These are phyloP conservation scores for Campylorhamphus procurvoides DNA, from an alignment of 2,113 vertebrate genomes.

Conservation along the genomic window DNA sequence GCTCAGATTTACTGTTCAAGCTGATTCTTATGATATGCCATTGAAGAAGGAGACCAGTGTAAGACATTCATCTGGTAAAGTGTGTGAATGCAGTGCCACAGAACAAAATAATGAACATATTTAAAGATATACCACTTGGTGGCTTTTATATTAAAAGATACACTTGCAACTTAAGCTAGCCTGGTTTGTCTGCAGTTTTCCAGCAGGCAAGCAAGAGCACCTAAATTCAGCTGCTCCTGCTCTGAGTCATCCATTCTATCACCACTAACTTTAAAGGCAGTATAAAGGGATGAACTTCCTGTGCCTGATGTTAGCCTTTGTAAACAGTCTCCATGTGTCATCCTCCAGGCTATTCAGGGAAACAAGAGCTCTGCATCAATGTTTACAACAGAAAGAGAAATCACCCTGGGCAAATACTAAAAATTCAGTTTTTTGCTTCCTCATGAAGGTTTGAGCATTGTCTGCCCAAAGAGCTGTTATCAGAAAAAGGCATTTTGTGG, in stretches of 20 bases:
- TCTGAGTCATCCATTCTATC: background rate
- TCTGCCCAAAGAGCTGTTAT: background rate
- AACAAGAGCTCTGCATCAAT: background rate
- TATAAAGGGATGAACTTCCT: background rate
- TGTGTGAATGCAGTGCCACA: background rate
- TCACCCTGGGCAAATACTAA: background rate
- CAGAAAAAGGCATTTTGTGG: background rate
- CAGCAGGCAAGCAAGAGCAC: background rate
- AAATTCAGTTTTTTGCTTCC: background rate
- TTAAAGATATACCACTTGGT: background rate
- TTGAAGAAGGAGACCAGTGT: background rate
- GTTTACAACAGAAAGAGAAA: background rate
- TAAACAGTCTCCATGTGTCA: background rate
- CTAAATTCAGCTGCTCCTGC: background rate
- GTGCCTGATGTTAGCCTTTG: background rate
- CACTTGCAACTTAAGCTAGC: background rate
- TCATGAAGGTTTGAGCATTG: background rate
- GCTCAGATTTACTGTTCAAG: background rate
- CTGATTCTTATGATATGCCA: background rate
- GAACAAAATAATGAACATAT: slow-evolving; percentile 12
- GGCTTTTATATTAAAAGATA: background rate
- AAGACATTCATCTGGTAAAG: background rate
- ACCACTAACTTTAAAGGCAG: background rate
- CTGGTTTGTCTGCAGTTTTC: background rate
- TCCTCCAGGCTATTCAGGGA: background rate